Conservation (phyloP, 1,140 invertebrate genomes). For the Sitodiplosis mosellana region DNA sequence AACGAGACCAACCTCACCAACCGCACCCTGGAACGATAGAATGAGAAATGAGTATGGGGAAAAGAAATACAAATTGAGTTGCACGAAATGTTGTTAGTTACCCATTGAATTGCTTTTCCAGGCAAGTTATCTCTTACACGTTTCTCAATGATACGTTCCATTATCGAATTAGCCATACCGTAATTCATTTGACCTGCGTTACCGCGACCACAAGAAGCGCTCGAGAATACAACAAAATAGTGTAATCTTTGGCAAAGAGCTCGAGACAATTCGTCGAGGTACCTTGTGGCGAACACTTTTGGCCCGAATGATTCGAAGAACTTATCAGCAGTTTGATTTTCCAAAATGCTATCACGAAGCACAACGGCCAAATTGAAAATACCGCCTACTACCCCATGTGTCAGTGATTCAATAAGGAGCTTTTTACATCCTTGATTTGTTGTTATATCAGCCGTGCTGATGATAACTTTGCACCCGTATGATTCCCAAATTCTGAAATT, state of each 20-base stretch:
- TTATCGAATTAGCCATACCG: constrained; percentile 52
- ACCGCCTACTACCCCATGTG: constrained; percentile 47
- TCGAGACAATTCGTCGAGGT: constrained; percentile 37
- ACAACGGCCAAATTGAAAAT: constrained; percentile 70
- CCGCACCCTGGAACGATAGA: constrained; percentile 2
- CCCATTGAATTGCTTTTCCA: constrained; percentile 50
- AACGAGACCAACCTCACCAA: constrained; percentile 53
- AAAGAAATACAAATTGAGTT: too few relatives aligned
- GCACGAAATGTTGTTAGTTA: constrained; percentile 28
- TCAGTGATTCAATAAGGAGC: constrained; percentile 38
- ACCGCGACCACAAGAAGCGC: constrained; percentile 70
- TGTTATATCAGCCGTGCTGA: constrained; percentile 44
- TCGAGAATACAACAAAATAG: constrained; percentile 67
- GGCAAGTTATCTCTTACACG: constrained; percentile 36
- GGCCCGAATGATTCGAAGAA: constrained; percentile 35
- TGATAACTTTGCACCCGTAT: constrained; percentile 38
- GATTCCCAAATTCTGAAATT: constrained; percentile 37
- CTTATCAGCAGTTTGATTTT: constrained; percentile 38
- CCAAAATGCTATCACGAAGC: constrained; percentile 38
- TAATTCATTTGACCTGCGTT: constrained; percentile 83
- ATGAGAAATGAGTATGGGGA: too few relatives aligned
- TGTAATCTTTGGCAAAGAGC: constrained; percentile 34
- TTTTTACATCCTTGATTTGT: constrained; percentile 36
- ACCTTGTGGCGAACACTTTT: constrained; percentile 38
- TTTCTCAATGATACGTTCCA: constrained; percentile 50